These are phyloP conservation scores for Pandemis cinnamomeana DNA, from an alignment of 2,888 invertebrate genomes.

Conservation along the genomic window DNA sequence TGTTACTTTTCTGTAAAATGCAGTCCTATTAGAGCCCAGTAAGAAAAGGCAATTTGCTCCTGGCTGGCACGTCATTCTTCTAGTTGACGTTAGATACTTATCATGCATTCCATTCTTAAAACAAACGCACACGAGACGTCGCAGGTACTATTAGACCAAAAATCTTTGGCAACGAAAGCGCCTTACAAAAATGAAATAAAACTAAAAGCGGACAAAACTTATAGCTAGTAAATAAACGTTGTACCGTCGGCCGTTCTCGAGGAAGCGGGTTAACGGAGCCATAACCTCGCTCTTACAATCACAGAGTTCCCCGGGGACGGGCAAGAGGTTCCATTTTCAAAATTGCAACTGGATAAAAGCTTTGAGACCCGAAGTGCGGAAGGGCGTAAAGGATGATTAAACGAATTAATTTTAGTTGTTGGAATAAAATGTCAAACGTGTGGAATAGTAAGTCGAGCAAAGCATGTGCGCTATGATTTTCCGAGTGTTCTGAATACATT, in stretches of 20 bases:
- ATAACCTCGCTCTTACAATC: conserved; percentile 31
- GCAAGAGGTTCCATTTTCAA: conserved; percentile 36
- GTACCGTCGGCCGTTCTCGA: background rate
- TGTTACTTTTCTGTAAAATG: too few relatives aligned
- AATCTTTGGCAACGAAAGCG: background rate
- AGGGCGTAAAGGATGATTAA: conserved; percentile 26
- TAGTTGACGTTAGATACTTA: background rate
- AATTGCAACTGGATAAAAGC: conserved; percentile 34
- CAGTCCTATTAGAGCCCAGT: too few relatives aligned
- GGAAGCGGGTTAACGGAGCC: conserved; percentile 24
- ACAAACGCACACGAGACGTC: background rate
- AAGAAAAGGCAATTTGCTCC: too few relatives aligned
- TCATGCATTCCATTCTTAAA: background rate
- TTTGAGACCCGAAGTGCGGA: conserved; percentile 11
- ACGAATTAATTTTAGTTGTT: background rate
- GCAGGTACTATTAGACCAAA: background rate
- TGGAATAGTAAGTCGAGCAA: background rate
- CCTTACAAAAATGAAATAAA: conserved; percentile 9
- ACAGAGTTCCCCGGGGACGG: conserved; percentile 13
- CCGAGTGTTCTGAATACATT: too few relatives aligned
- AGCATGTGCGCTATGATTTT: too few relatives aligned
- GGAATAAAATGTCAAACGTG: background rate
- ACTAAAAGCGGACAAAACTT: conserved; percentile 6
- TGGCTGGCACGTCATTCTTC: background rate
- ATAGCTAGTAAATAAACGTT: conserved; percentile 9